Conservation (phyloP, 2,888 invertebrate species). For the Gibbula magus region DNA sequence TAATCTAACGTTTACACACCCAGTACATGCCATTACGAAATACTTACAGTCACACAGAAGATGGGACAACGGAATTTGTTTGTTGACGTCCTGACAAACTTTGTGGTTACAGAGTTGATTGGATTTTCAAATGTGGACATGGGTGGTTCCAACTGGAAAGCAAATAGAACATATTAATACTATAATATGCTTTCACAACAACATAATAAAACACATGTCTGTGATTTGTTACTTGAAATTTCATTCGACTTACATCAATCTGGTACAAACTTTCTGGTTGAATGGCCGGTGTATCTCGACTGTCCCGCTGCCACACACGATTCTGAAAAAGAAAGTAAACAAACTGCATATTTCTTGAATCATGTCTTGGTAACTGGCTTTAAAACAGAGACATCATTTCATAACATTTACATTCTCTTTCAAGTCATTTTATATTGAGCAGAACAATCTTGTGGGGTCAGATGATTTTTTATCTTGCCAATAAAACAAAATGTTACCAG, state of each 20-base stretch:
- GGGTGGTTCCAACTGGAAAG: slow-evolving; percentile 86
- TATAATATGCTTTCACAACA: neutral
- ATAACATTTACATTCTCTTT: too few relatives aligned
- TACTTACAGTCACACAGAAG: slow-evolving; percentile 89
- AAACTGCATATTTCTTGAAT: neutral
- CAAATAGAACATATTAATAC: neutral
- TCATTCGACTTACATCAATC: slow-evolving; percentile 80
- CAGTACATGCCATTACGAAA: neutral
- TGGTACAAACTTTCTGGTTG: slow-evolving; percentile 97
- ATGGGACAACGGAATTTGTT: slow-evolving; percentile 99
- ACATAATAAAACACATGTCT: slow-evolving; percentile 19
- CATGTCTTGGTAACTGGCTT: too few relatives aligned
- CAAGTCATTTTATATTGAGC: too few relatives aligned
- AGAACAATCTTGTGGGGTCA: too few relatives aligned
- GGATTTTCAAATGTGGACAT: slow-evolving; percentile 95
- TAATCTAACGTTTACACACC: too few relatives aligned
- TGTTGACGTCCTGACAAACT: slow-evolving; percentile 99
- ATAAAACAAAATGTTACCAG: too few relatives aligned
- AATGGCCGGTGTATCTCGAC: slow-evolving; percentile 89
- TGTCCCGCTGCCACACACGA: slow-evolving; percentile 96
- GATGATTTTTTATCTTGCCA: too few relatives aligned
- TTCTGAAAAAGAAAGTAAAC: slow-evolving; percentile 78
- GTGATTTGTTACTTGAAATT: neutral
- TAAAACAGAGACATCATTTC: too few relatives aligned
- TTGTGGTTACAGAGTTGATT: slow-evolving; percentile 87